These are phyloP conservation scores for Caenorhabditis elegans DNA, from an alignment of 1,140 invertebrate species.

Conservation along the genomic window WBcel235 BX284606.5:13558501-13559000, in stretches of 20 bases:
- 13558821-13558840: constrained; percentile 30
- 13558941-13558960: constrained; percentile 23
- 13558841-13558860: not conserved
- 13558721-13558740: too few relatives aligned
- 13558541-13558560: too few relatives aligned
- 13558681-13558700: constrained; percentile 16
- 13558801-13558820: not conserved
- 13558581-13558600: not conserved
- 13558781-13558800: not conserved
- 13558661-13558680: not conserved
- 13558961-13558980: not conserved
- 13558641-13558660: not conserved
- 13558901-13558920: constrained; percentile 22
- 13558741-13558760: too few relatives aligned
- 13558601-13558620: too few relatives aligned
- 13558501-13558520: too few relatives aligned
- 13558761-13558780: not conserved
- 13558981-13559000: not conserved
- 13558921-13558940: not conserved
- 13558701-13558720: not conserved
- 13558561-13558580: too few relatives aligned
- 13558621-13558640: not conserved
- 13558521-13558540: too few relatives aligned
- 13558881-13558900: not conserved
- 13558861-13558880: constrained; percentile 4